phyloP scores from a whole-genome alignment of 2,797 vertebrate species.

The Sphenopsis melanotis region DNA sequence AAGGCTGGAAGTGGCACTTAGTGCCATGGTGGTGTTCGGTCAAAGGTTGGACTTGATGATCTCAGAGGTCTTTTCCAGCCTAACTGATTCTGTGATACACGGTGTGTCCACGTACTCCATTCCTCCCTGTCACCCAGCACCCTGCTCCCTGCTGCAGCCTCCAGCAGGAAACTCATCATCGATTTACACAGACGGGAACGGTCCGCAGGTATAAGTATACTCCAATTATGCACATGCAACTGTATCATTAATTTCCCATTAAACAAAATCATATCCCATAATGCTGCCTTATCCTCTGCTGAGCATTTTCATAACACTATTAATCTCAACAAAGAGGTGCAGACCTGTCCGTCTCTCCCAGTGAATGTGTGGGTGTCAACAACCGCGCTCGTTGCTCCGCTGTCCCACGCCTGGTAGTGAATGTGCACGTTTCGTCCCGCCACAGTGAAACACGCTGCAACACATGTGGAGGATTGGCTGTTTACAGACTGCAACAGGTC shows the following conservation, averaged over 20 bases:
- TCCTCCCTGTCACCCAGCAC: background rate
- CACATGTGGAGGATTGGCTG: background rate
- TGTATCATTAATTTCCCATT: background rate
- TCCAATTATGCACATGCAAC: background rate
- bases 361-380: rapidly evolving
- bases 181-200: rapidly evolving
- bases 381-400: rapidly evolving
- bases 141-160: background rate
- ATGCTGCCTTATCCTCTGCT: rapidly evolving
- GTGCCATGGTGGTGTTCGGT: background rate
- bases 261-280: background rate
- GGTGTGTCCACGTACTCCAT: rapidly evolving
- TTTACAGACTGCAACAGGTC: background rate
- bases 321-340: background rate
- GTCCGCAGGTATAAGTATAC: background rate
- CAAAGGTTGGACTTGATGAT: background rate
- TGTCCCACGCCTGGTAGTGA: rapidly evolving
- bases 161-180: background rate
- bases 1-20: background rate
- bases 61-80: background rate
- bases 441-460: rapidly evolving
- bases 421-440: rapidly evolving
- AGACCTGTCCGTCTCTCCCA: background rate
- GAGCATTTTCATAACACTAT: background rate
- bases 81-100: background rate